Conservation (phyloP, 2,888 invertebrate genomes). For the Caenorhabditis imperialis region DNA sequence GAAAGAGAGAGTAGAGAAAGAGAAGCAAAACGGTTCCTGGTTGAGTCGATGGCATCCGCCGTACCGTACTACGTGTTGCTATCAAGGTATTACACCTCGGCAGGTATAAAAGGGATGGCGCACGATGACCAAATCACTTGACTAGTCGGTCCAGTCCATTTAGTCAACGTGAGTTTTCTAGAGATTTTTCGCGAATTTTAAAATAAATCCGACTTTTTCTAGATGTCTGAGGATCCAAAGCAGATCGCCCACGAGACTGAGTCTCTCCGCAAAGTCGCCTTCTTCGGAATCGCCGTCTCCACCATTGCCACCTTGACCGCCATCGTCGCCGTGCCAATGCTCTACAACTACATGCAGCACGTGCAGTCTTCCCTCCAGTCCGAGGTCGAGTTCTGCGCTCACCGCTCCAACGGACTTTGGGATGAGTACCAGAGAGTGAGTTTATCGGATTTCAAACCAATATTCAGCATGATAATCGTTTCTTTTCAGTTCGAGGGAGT, state of each 20-base stretch:
- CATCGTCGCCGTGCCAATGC: constrained; percentile 69
- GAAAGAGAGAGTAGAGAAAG: constrained; percentile 15
- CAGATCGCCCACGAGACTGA: constrained; percentile 60
- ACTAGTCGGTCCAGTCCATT: constrained; percentile 54
- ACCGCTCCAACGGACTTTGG: constrained; percentile 69
- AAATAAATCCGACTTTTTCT: constrained; percentile 31
- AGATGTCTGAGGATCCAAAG: constrained; percentile 62
- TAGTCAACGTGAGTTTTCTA: constrained; percentile 42
- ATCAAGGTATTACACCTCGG: constrained; percentile 51
- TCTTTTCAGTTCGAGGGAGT: constrained; percentile 56
- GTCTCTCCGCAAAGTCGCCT: constrained; percentile 62
- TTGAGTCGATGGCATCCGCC: constrained; percentile 33
- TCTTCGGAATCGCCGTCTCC: constrained; percentile 69
- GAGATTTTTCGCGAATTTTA: neutral
- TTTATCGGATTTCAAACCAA: neutral
- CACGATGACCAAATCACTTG: constrained; percentile 51
- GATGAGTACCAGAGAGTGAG: constrained; percentile 65
- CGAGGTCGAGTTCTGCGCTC: constrained; percentile 68
- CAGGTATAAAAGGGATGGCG: constrained; percentile 44
- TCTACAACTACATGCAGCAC: constrained; percentile 72
- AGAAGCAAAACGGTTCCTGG: constrained; percentile 54
- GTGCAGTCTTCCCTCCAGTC: constrained; percentile 68
- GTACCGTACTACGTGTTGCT: constrained; percentile 47
- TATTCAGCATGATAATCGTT: neutral
- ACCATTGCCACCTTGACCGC: constrained; percentile 69